Evolutionary conservation across 1,140 invertebrate genomes (phyloP), one percentile per base, ranked within the genome.

Genomic region (Pygmarrhopalites habei): DNA sequence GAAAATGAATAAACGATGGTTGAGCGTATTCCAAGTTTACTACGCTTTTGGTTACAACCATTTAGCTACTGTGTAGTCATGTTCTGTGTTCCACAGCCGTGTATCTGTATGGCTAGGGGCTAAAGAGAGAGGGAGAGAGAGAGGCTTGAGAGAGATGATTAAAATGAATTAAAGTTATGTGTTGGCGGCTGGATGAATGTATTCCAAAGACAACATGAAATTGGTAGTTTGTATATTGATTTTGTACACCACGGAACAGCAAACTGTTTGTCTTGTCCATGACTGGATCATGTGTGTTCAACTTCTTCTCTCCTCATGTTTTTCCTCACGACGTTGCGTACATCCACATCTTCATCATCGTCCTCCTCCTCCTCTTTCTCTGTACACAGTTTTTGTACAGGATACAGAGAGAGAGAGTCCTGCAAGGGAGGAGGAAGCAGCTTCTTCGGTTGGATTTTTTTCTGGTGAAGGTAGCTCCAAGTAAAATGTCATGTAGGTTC

Each of bases 161-260:
- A n/a, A 46, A 46, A 46, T 46, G 44, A 46, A 46, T 46, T 21
- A 46, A 46, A 17, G 44, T 46, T 46, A 46, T 46, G 10, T 46
- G 10, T 46, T 46, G 44, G 15, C 44, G 44, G 44, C 44, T 46
- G 28, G 23, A 23, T 52, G 28, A 52, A 21, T 15, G 53, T 12
- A 30, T 21, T 4, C 26, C 17, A 62, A 55, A 56, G 60, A 46
- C 43, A 57, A 63, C 43, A 58, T 29, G 21, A 46, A 15, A n/a
- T n/a, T 4, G 44, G 21, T 46, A 47, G 32, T 58, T 63, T 63
- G 61, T 63, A 49, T 63, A 63, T 63, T 63, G 61, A 63, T 63
- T 63, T 63, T 63, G 41, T 46, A 58, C 30, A 58, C 30, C 53
- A 58, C 53, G 53, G 23, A 63, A 52, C 44, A 63, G 28, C 53